Evolutionary conservation across 2,113 vertebrate species (phyloP).

Genomic region (Python bivittatus): DNA sequence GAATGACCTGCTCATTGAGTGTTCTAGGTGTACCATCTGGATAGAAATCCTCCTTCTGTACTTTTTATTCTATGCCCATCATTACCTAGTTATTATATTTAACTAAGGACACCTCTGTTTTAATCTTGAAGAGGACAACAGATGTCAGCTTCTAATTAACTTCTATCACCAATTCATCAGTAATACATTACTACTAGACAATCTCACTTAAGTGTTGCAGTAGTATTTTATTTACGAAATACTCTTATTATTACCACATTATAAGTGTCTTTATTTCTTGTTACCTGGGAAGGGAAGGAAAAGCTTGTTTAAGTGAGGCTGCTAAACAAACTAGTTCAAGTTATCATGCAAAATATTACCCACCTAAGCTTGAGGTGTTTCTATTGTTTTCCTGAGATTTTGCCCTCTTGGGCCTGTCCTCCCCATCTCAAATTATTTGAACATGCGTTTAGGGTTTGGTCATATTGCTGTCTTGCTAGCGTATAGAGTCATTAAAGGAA

Average conservation of each 20-base stretch:
- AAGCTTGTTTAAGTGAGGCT: background rate
- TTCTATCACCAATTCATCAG: background rate
- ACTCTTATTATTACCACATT: background rate
- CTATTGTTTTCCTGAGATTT: too few species aligned
- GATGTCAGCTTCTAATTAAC: background rate
- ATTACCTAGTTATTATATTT: background rate
- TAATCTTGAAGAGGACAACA: background rate
- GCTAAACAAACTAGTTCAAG: background rate
- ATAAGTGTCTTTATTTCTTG: background rate
- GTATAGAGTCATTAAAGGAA: too few species aligned
- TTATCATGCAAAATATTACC: background rate
- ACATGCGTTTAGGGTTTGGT: too few species aligned
- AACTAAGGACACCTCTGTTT: background rate
- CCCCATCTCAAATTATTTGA: too few species aligned
- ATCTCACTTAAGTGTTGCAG: background rate
- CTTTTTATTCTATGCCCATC: background rate
- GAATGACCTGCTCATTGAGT: background rate
- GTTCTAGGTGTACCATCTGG: background rate
- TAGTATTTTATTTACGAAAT: background rate
- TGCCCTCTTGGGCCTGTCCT: too few species aligned
- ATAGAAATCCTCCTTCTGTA: background rate
- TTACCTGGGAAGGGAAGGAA: background rate
- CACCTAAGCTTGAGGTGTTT: too few species aligned
- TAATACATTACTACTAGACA: background rate
- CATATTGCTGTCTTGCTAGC: too few species aligned